Evolutionary conservation across 2,797 vertebrate species (phyloP).

Genomic region (Pogonophryne albipinna): DNA sequence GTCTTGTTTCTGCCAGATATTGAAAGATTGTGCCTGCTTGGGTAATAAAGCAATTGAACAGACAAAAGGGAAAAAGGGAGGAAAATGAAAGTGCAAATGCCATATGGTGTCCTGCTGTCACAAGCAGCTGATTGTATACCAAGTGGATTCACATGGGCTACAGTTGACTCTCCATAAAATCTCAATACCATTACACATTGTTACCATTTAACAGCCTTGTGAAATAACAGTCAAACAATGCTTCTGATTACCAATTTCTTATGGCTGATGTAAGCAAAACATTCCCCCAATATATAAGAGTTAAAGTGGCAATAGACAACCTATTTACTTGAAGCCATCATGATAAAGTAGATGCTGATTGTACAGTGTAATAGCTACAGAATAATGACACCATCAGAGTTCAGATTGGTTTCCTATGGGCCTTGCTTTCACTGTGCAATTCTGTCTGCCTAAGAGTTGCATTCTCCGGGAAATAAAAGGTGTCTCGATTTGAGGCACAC

Average conservation of each 20-base stretch:
- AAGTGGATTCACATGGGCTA: not conserved
- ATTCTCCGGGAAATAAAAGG: no score
- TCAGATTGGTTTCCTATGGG: no score
- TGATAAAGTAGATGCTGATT: no score
- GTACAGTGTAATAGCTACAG: no score
- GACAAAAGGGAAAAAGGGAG: slow-evolving; percentile 23
- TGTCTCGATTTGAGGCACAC: no score
- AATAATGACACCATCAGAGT: no score
- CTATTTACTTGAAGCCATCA: no score
- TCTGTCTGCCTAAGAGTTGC: no score
- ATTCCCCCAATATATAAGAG: not conserved
- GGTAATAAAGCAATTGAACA: slow-evolving; percentile 52
- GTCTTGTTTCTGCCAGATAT: slow-evolving; percentile 67
- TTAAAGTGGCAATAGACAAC: not conserved
- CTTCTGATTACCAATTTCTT: slow-evolving; percentile 13
- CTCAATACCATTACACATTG: not conserved
- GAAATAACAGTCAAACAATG: not conserved
- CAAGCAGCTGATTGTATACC: slow-evolving; percentile 24
- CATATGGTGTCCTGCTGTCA: slow-evolving; percentile 21
- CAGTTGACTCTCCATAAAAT: not conserved
- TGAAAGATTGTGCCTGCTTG: slow-evolving; percentile 50
- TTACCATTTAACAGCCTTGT: not conserved
- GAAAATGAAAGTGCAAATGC: slow-evolving; percentile 42
- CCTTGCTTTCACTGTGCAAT: no score
- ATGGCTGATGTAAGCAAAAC: slow-evolving; percentile 1